Conservation (phyloP, 2,797 vertebrate species). For the Glyptemys insculpta region DNA sequence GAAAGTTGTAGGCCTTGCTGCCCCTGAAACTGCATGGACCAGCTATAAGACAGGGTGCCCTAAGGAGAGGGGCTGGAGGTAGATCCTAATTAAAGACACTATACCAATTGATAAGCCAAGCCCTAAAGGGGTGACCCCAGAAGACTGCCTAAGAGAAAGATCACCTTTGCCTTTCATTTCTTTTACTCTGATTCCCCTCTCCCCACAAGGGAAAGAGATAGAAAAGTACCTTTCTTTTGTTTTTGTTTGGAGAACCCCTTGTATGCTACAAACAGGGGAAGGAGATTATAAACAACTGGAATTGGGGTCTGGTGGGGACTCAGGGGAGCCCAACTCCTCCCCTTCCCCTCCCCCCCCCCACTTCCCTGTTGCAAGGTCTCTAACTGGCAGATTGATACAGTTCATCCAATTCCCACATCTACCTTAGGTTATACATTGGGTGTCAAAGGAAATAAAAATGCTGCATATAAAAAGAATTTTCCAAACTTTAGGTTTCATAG, state of each 20-base stretch:
- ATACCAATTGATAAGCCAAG: background rate
- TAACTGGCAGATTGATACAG: conserved; percentile 1
- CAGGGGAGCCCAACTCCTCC: background rate
- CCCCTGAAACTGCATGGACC: background rate
- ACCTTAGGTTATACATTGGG: background rate
- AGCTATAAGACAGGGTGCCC: background rate
- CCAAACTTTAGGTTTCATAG: background rate
- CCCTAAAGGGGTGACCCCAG: background rate
- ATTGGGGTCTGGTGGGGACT: background rate
- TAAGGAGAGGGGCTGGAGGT: background rate
- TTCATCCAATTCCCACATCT: background rate
- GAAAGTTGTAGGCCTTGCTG: background rate
- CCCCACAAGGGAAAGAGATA: background rate
- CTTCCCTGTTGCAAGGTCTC: background rate
- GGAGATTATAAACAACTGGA: background rate
- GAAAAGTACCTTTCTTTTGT: no score
- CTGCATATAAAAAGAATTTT: background rate
- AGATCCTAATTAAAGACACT: background rate
- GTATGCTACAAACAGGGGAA: background rate
- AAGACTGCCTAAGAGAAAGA: background rate
- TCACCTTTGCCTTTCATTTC: background rate
- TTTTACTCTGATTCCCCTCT: background rate
- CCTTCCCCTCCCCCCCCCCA: background rate
- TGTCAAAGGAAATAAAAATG: background rate
- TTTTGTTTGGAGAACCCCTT: no score